Percentiles rank a stretch among this genome's conserved stretches.
Conservation (phyloP, 2,888 invertebrate species). For the Tryphoninae sp. region DNA sequence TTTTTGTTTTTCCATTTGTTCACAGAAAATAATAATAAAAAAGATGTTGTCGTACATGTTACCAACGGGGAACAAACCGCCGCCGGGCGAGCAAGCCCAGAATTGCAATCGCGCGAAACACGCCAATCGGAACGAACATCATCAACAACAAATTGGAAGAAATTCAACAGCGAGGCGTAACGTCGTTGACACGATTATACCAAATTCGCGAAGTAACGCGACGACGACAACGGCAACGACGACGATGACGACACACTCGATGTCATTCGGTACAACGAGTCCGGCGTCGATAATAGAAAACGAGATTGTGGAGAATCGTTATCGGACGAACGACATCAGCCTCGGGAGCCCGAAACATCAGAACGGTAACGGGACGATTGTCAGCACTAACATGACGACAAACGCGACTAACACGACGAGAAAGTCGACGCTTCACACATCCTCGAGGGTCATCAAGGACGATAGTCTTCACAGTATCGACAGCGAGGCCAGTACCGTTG, state of each 20-base stretch:
- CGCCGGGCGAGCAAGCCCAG: conserved; percentile 81
- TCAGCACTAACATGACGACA: conserved; percentile 36
- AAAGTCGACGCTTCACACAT: conserved; percentile 76
- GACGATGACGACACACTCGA: conserved; percentile 62
- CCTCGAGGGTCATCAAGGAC: conserved; percentile 83
- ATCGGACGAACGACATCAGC: conserved; percentile 63
- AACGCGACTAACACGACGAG: conserved; percentile 62
- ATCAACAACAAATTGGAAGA: conserved; percentile 60
- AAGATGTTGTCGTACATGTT: conserved; percentile 91
- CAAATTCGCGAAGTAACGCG: conserved; percentile 64
- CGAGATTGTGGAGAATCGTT: conserved; percentile 51
- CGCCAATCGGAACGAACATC: conserved; percentile 64
- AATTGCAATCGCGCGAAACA: conserved; percentile 63
- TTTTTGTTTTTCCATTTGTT: no score
- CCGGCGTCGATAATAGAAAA: conserved; percentile 63
- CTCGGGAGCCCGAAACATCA: conserved; percentile 77
- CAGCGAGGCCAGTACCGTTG: conserved; percentile 85
- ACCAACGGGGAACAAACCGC: conserved; percentile 90
- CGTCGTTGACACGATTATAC: conserved; percentile 68
- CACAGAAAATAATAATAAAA: conserved; percentile 64
- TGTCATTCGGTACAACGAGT: conserved; percentile 42
- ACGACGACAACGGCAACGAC: conserved; percentile 62
- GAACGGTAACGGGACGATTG: conserved; percentile 72
- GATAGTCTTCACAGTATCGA: conserved; percentile 88
- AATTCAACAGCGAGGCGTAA: conserved; percentile 55